Conservation (phyloP, 1,140 invertebrate genomes). For the Orussus abietinus region DNA sequence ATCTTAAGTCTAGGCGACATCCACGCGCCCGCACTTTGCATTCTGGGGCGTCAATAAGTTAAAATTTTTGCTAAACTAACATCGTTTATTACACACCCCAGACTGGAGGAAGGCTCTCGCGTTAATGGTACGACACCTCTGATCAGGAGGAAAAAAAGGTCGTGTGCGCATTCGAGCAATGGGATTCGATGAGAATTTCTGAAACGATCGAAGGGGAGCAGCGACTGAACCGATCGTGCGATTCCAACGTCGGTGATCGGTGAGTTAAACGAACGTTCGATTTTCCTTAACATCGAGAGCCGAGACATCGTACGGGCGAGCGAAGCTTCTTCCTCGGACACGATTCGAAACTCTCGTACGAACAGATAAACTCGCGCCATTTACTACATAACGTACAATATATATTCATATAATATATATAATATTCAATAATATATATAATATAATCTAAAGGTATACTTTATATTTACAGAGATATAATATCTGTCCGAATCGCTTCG, state of each 20-base stretch:
- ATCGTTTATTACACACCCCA: conserved; percentile 33
- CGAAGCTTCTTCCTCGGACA: conserved; percentile 18
- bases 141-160: conserved; percentile 16
- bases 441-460: conserved; percentile 33
- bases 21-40: conserved; percentile 35
- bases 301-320: conserved; percentile 28
- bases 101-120: conserved; percentile 21
- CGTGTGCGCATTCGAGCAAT: conserved; percentile 16
- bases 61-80: conserved; percentile 36
- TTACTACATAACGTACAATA: conserved; percentile 53
- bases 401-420: conserved; percentile 45
- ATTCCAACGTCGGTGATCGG: conserved; percentile 5
- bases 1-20: conserved; percentile 40
- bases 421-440: conserved; percentile 39
- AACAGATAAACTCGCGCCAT: conserved; percentile 46
- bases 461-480: conserved; percentile 42
- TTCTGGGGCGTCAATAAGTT: conserved; percentile 45
- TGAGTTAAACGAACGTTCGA: conserved; percentile 7
- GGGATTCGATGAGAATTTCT: neutral
- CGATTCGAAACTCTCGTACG: conserved; percentile 46
- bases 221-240: conserved; percentile 3
- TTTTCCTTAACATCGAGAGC: neutral
- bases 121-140: conserved; percentile 21
- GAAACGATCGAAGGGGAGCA: neutral
- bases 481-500: conserved; percentile 45